These are phyloP conservation scores for Ligdia adustata DNA, from an alignment of 2,888 invertebrate genomes.

Conservation along the genomic window DNA sequence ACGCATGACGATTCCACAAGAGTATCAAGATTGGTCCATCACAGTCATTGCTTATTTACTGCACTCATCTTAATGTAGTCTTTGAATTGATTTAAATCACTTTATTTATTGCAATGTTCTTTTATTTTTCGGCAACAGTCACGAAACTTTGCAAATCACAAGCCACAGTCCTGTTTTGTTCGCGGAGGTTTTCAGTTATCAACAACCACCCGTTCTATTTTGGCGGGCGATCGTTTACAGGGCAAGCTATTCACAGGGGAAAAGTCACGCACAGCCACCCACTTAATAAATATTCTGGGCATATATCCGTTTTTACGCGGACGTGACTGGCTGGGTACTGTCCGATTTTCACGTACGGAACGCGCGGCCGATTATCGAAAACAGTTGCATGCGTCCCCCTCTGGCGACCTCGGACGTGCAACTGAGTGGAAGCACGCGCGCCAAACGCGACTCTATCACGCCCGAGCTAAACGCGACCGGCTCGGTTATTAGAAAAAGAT, in stretches of 20 bases:
- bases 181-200: constrained; percentile 67
- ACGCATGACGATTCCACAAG: no score
- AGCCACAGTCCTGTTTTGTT: constrained; percentile 21
- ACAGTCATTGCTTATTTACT: constrained; percentile 17
- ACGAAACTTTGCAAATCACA: constrained; percentile 14
- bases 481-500: constrained; percentile 67
- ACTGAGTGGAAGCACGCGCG: constrained; percentile 81
- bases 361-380: constrained; percentile 83
- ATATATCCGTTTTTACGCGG: constrained; percentile 84
- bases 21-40: constrained; percentile 51
- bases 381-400: constrained; percentile 83
- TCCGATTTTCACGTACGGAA: constrained; percentile 83
- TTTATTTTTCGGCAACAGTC: constrained; percentile 17
- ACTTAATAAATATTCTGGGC: constrained; percentile 86
- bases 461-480: constrained; percentile 64
- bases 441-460: constrained; percentile 81
- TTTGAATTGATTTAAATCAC: constrained; percentile 9
- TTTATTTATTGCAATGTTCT: no score
- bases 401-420: constrained; percentile 80
- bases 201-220: constrained; percentile 74
- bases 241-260: constrained; percentile 78
- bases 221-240: constrained; percentile 72
- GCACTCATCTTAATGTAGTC: constrained; percentile 3
- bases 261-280: constrained; percentile 84
- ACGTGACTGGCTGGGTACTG: constrained; percentile 81